These are phyloP conservation scores for Panthera tigris DNA, from an alignment of 2,113 vertebrate genomes.

Conservation along the genomic window DNA sequence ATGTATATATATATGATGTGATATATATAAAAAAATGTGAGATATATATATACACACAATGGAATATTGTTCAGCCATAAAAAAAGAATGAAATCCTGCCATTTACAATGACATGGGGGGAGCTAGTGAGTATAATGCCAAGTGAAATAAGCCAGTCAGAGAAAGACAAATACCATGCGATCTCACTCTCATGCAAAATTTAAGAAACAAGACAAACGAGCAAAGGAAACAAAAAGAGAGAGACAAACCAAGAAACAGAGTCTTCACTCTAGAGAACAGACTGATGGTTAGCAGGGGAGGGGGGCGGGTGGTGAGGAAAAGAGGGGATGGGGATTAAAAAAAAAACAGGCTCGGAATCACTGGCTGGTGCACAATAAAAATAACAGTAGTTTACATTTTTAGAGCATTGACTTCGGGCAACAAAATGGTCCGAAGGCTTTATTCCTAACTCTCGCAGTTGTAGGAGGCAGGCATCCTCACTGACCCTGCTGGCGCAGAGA, in stretches of 20 bases:
- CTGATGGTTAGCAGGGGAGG: not conserved
- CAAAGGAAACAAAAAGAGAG: not conserved
- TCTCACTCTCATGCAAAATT: too few relatives aligned
- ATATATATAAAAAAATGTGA: too few relatives aligned
- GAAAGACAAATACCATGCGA: not conserved
- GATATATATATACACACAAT: not conserved
- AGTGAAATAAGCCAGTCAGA: not conserved
- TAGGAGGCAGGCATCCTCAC: not conserved
- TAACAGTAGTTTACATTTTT: not conserved
- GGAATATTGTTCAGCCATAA: not conserved
- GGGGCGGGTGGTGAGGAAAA: not conserved
- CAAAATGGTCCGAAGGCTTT: not conserved
- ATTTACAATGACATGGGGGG: not conserved
- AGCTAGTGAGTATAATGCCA: not conserved
- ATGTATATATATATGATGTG: too few relatives aligned
- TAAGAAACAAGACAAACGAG: not conserved
- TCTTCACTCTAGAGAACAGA: not conserved
- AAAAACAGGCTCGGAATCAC: not conserved
- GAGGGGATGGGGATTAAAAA: not conserved
- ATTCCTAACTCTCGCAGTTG: not conserved
- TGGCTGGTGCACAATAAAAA: not conserved
- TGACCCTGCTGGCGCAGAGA: not conserved
- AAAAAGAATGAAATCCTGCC: not conserved
- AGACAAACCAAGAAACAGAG: not conserved
- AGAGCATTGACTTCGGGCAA: not conserved